Evolutionary conservation across 2,113 vertebrate genomes (phyloP), one percentile per base, ranked within the genome.

Genomic region (Clarias gariepinus): DNA sequence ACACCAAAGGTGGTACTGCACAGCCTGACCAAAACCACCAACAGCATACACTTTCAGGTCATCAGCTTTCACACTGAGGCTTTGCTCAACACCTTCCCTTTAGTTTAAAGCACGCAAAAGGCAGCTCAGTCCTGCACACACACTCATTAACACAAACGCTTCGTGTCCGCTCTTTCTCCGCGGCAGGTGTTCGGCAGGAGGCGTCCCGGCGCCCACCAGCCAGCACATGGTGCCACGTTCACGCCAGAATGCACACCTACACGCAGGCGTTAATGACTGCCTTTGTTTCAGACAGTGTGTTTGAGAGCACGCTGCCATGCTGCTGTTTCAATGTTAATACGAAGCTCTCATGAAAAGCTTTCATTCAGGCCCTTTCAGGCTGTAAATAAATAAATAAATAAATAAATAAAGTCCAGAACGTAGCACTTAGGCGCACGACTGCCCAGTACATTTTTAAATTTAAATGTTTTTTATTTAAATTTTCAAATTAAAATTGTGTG

Each of bases 221-320:
- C 19, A 73, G 63, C 81, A 68, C 88, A 81, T 84, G 85, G 28
- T 64, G 58, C 68, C 68, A 76, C 68, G 21, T 74, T 83, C 74
- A 89, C 18, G 47, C 30, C 3, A 71, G 61, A 78, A 63, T 69
- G 53, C 82, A 81, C 83, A 87, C 87, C 85, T 79, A 88, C 82
- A 87, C 53, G 36, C 41, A 55, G 69, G 23, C 25, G 18, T 28
- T 80, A 81, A 74, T 74, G 76, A 66, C 11, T 0, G 12, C 19
- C 83, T 89, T 85, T 78, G 86, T 89, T n/a, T 41, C 52, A 18
- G 79, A 89, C 76, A 30, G 76, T 88, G 81, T 71, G 57, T 68
- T 52, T 28, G 25, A 76, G 21, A 52, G n/a, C 58, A 53, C 36
- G 16, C 36, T 8, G 33, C 83, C 83, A 15, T 12, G 57, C 6